Evolutionary conservation across 2,113 vertebrate genomes (phyloP), one percentile per base, ranked within the genome.

Genomic region (Semnopithecus entellus): DNA sequence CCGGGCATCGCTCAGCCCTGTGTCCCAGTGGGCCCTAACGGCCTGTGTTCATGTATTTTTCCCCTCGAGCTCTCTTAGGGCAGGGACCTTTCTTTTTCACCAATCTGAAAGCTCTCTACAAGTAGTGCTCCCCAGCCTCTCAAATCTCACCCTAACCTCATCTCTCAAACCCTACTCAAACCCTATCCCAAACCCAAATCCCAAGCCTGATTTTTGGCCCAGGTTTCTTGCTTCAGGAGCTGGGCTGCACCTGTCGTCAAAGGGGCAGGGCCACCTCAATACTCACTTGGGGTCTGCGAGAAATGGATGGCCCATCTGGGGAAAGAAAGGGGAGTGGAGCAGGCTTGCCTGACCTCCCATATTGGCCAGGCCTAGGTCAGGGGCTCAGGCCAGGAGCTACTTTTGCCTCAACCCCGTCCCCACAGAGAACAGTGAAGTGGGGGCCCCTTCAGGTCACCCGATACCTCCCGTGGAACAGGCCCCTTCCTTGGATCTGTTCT

Each of bases 21-120:
- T 7, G 40, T 43, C 32, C 17, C 64, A 72, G 16, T 18, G 22
- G 16, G 8, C 22, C 72, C 68, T 6, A 10, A 18, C 8, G 30
- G 43, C 25, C 8, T 16, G 0, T 1, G 22, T 48, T 3, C 6
- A 3, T 20, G 1, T 1, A 16, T 43, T 23, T n/a, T 55, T 78
- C 10, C 32, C 45, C 61, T 52, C 1, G 0, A 14, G 12, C 79
- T 72, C 38, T 20, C 38, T 0, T 10, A 20, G 27, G 6, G 40
- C 17, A 61, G 27, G 52, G 12, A 11, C 14, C 3, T 18, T 50
- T 43, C 57, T 90, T 45, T 25, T 50, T 38, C 38, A 7, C 0
- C 0, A 48, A 55, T 23, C 48, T 86, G 48, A 78, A 7, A 38
- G 27, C 10, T 32, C 52, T 76, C 40, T 25, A 11, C 0, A 1